Evolutionary conservation across 2,888 invertebrate species (phyloP).

Genomic region (Drosophila demipolita): DNA sequence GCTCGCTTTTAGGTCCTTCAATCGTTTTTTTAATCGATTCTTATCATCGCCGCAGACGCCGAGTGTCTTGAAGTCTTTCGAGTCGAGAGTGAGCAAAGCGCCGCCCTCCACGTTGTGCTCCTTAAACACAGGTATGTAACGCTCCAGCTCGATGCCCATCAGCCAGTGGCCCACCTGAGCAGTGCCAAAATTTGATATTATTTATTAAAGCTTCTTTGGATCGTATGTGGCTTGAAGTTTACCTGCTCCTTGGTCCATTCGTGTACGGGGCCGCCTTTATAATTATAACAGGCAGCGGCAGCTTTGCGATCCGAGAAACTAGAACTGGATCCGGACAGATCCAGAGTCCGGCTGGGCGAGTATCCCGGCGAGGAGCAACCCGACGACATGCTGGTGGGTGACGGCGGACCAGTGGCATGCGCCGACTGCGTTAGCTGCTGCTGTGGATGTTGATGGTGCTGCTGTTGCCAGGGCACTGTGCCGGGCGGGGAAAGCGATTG

Average conservation of each 20-base stretch:
- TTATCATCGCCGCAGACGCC: conserved; percentile 93
- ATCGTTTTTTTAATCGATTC: conserved; percentile 92
- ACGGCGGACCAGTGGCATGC: conserved; percentile 87
- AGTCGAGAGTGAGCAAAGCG: conserved; percentile 94
- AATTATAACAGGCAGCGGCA: conserved; percentile 86
- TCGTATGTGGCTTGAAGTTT: conserved; percentile 28
- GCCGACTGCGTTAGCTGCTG: conserved; percentile 81
- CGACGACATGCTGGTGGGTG: conserved; percentile 88
- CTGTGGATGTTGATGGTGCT: conserved; percentile 85
- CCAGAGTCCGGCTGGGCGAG: conserved; percentile 86
- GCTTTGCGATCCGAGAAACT: conserved; percentile 89
- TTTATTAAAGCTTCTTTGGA: not conserved
- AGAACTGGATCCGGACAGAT: conserved; percentile 87
- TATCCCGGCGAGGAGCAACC: conserved; percentile 87
- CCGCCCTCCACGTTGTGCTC: conserved; percentile 95
- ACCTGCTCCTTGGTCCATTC: conserved; percentile 93
- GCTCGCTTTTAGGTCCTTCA: conserved; percentile 92
- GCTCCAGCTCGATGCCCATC: conserved; percentile 92
- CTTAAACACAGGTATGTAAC: conserved; percentile 94
- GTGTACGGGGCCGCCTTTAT: conserved; percentile 89
- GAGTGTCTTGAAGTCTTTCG: conserved; percentile 95
- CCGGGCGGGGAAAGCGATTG: conserved; percentile 88
- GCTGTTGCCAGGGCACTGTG: conserved; percentile 88
- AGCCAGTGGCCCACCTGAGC: conserved; percentile 96
- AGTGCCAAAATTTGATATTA: not conserved